Evolutionary conservation across 2,797 vertebrate species (phyloP).

Genomic region (Centropyge bicolor): DNA sequence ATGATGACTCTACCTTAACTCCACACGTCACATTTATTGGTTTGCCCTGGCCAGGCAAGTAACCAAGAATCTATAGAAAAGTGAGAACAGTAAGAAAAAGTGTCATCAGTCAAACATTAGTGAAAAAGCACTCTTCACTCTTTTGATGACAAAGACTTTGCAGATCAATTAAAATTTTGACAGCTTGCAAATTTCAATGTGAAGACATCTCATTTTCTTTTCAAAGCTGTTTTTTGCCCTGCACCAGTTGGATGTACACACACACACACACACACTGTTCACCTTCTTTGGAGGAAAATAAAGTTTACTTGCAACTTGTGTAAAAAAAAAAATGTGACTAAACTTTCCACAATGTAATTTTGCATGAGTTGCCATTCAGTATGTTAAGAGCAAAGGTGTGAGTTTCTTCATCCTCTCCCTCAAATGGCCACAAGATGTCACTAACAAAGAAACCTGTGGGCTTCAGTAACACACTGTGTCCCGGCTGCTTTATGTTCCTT

Average conservation of each 20-base stretch:
- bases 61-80: slow-evolving; percentile 92
- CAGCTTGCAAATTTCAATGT: not conserved
- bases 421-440: slow-evolving; percentile 72
- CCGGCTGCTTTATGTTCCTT: slow-evolving; percentile 21
- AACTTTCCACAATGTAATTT: not conserved
- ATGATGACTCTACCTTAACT: slow-evolving; percentile 87
- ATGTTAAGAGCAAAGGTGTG: not conserved
- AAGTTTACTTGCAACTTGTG: not conserved
- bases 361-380: not conserved
- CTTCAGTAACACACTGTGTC: slow-evolving; percentile 1
- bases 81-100: slow-evolving; percentile 1
- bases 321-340: not conserved
- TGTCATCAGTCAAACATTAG: not conserved
- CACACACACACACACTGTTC: too few relatives aligned
- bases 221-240: not conserved
- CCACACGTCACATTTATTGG: slow-evolving; percentile 92
- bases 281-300: not conserved
- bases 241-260: not conserved
- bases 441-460: slow-evolving; percentile 21
- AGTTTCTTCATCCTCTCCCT: slow-evolving; percentile 17
- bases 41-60: slow-evolving; percentile 92
- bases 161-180: not conserved
- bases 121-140: not conserved
- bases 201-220: not conserved
- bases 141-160: not conserved